A percentile compares a stretch with the other conserved stretches of the same genome.
phyloP scores from a whole-genome alignment of 2,113 vertebrate species.

The Macrotus californicus region DNA sequence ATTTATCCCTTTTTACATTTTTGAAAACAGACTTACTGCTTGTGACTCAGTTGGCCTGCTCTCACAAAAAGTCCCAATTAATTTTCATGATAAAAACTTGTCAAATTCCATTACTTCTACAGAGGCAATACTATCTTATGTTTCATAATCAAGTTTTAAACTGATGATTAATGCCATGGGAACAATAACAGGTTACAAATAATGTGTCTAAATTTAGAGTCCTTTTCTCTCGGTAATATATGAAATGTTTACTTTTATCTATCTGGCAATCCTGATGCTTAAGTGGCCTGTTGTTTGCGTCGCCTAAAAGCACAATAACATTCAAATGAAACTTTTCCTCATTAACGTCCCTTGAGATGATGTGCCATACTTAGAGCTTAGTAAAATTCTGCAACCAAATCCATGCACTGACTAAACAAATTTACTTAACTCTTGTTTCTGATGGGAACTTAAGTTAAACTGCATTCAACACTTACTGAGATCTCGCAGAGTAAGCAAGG shows the following conservation, averaged over 20 bases:
- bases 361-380: not conserved
- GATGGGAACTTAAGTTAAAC: not conserved
- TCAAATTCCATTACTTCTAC: constrained; percentile 24
- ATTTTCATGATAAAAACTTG: not conserved
- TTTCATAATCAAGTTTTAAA: constrained; percentile 34
- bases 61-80: constrained; percentile 21
- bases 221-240: not conserved
- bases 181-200: constrained; percentile 7
- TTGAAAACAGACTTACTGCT: not conserved
- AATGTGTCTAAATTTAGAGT: not conserved
- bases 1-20: not conserved
- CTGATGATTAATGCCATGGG: not conserved
- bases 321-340: constrained; percentile 21
- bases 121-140: constrained; percentile 4
- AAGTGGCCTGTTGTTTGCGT: not conserved
- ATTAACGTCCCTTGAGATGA: not conserved
- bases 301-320: not conserved
- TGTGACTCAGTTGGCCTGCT: not conserved
- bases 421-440: constrained; percentile 19
- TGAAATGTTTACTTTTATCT: not conserved
- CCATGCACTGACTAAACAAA: not conserved
- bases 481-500: not conserved
- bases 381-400: constrained; percentile 4
- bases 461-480: not conserved
- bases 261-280: constrained; percentile 21